Evolutionary conservation across 2,888 invertebrate genomes (phyloP).

Genomic region (Dusona sp.): DNA sequence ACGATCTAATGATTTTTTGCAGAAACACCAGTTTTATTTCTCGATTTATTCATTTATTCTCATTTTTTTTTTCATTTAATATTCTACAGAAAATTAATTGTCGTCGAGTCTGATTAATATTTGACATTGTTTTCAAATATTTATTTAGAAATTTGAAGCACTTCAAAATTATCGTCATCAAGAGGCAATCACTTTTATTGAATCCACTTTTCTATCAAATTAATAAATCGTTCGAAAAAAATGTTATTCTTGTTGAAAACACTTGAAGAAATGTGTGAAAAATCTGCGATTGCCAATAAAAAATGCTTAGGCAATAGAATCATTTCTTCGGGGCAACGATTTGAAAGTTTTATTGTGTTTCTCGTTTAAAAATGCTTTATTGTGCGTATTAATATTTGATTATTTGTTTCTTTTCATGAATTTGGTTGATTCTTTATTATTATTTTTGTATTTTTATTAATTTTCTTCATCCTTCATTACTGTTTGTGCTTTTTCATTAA

Average conservation of each 20-base stretch:
- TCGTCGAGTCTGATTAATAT: not conserved
- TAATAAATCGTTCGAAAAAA: not conserved
- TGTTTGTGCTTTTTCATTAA: not conserved
- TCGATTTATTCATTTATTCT: not conserved
- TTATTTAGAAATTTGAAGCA: not conserved
- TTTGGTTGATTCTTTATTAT: not conserved
- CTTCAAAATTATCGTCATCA: not conserved
- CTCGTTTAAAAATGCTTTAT: too few relatives aligned
- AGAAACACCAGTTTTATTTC: not conserved
- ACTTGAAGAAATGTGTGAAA: not conserved
- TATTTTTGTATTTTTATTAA: not conserved
- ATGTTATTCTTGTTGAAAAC: not conserved
- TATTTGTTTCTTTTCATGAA: not conserved
- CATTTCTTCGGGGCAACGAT: too few relatives aligned
- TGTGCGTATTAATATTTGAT: not conserved
- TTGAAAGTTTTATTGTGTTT: too few relatives aligned
- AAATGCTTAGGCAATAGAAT: too few relatives aligned
- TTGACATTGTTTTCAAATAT: not conserved
- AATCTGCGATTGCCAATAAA: not conserved
- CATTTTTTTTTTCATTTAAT: not conserved
- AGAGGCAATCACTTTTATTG: not conserved
- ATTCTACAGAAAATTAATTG: not conserved
- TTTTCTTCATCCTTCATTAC: not conserved
- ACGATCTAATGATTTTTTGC: not conserved
- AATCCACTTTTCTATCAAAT: not conserved